These are phyloP conservation scores for Carettochelys insculpta DNA, from an alignment of 2,113 vertebrate species.

Conservation along the genomic window DNA sequence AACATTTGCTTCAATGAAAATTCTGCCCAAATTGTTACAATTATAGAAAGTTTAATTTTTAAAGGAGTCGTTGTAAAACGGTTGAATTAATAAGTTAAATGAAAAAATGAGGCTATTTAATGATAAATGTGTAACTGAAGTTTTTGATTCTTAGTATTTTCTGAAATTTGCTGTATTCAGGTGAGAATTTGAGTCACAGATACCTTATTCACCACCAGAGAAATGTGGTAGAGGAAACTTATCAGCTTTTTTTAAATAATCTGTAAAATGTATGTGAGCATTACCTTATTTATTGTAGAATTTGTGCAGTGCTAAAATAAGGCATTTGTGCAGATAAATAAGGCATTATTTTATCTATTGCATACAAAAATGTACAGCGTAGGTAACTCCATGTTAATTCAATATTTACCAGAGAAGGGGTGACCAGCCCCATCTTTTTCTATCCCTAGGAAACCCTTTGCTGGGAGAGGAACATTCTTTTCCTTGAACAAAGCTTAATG, in stretches of 20 bases:
- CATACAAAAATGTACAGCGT: neutral
- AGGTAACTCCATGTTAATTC: neutral
- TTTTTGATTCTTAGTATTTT: no score
- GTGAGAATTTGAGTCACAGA: neutral
- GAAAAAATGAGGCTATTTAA: neutral
- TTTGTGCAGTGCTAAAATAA: neutral
- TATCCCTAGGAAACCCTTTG: neutral
- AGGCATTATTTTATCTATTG: no score
- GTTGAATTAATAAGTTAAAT: neutral
- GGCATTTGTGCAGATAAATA: no score
- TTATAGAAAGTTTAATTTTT: neutral
- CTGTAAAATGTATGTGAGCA: neutral
- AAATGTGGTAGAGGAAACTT: neutral
- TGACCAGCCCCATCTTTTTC: neutral
- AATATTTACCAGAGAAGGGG: neutral
- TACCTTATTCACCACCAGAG: neutral
- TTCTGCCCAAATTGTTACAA: neutral
- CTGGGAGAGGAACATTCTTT: neutral
- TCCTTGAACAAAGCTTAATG: no score
- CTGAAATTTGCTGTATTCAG: neutral
- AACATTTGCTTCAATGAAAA: neutral
- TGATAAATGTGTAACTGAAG: no score
- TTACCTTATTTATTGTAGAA: neutral
- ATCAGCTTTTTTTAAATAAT: neutral
- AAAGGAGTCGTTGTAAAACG: neutral